These are phyloP conservation scores for Sinosuthora webbiana DNA, from an alignment of 2,113 vertebrate species.

Conservation along the genomic window DNA sequence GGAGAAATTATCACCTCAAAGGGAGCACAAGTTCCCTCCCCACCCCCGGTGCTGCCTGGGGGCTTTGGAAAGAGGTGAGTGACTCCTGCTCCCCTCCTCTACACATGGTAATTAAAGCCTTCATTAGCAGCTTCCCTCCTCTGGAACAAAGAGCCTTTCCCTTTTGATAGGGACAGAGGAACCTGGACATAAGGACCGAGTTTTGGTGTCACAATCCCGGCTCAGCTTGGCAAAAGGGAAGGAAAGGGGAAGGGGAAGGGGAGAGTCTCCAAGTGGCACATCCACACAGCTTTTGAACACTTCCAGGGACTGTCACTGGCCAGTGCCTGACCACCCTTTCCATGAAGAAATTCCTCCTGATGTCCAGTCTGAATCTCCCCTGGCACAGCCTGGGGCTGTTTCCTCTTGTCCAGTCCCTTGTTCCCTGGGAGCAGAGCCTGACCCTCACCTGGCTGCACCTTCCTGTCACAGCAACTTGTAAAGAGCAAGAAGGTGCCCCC, in stretches of 20 bases:
- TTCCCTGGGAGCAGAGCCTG: background rate
- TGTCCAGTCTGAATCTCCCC: background rate
- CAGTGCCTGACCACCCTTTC: background rate
- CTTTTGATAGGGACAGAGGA: background rate
- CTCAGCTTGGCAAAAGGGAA: background rate
- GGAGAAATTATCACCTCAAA: background rate
- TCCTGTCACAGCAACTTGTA: background rate
- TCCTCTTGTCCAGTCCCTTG: background rate
- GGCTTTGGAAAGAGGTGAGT: background rate
- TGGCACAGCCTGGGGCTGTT: fast-evolving
- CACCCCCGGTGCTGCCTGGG: background rate
- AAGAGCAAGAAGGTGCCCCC: fast-evolving
- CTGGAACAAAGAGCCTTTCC: background rate
- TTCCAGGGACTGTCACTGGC: background rate
- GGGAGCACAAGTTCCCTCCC: background rate
- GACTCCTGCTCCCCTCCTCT: background rate
- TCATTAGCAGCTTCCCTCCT: background rate
- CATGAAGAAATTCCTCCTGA: background rate
- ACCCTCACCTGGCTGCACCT: background rate
- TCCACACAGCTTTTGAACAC: background rate
- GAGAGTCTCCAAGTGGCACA: background rate
- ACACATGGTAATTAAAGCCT: background rate
- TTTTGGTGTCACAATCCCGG: background rate
- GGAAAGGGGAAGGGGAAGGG: background rate
- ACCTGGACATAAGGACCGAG: background rate